Evolutionary conservation across 2,888 invertebrate genomes (phyloP).

Genomic region (Parnassius smintheus): DNA sequence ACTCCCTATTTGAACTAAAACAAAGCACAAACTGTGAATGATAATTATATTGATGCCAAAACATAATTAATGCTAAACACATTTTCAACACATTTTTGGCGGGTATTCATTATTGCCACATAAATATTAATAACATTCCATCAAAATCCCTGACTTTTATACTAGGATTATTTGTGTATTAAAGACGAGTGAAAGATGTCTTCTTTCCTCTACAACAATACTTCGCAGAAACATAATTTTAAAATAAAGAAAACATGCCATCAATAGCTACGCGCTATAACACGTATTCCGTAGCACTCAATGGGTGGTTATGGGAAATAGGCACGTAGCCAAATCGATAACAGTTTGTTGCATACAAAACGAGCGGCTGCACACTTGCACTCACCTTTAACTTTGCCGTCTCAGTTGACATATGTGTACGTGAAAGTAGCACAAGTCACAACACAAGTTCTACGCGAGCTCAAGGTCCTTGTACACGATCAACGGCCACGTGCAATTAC

Average conservation of each 20-base stretch:
- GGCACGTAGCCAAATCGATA: background rate
- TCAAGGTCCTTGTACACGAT: conserved; percentile 16
- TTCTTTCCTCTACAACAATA: no score
- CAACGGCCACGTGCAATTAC: conserved; percentile 9
- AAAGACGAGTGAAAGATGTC: no score
- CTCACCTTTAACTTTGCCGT: conserved; percentile 1
- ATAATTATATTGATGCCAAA: no score
- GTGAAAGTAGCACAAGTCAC: conserved; percentile 14
- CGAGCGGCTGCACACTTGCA: background rate
- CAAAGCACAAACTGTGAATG: no score
- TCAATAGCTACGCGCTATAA: background rate
- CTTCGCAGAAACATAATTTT: background rate
- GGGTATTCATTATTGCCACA: no score
- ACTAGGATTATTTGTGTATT: no score
- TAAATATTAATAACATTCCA: no score
- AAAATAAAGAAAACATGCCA: background rate
- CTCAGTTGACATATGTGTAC: conserved; percentile 1
- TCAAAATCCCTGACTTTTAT: no score
- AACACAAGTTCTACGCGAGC: background rate
- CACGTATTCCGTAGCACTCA: background rate
- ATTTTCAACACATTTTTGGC: no score
- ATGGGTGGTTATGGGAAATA: background rate
- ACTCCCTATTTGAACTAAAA: no score
- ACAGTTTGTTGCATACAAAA: background rate
- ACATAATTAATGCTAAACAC: no score